Base-by-base conservation (phyloP, 2,888 invertebrate genomes). In the Cyrtodaria siliqua region DNA sequence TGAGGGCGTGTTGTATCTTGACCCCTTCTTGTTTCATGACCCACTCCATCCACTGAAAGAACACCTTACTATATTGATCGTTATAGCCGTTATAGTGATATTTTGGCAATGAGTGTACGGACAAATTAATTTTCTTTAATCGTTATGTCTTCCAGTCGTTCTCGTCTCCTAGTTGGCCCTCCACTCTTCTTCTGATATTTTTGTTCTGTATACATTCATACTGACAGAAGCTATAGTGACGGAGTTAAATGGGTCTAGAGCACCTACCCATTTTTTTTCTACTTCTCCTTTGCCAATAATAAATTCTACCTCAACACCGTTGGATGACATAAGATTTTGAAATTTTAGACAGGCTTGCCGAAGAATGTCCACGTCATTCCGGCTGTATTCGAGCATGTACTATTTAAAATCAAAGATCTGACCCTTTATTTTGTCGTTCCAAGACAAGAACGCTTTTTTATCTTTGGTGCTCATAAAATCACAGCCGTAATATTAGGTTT, bases 1-100 rank as follows among this genome's bases (percentile, higher is more conserved):
- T 70, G 23, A 70, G 38, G 2, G 70, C 70, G 26, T 70, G 70
- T 26, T 67, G 50, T 4, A 67, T 67, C 12, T 20, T 12, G 12
- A 67, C 16, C 18, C 14, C 23, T 2, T 67, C 23, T 2, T 2
- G 3, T 27, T 23, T 3, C n/a, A 59, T 29, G 38, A 44, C 27
- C 73, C 66, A 79, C 40, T 74, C 73, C 33, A 79, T 29, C 78
- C 72, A 78, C 47, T 69, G 61, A 33, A 78, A 69, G 2, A 69
- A 72, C 12, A 29, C 53, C n/a, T n/a, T n/a, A n/a, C n/a, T 69
- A 42, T 56, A 74, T 23, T 69, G 60, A 44, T 74, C 74, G n/a
- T 44, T 47, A 20, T 64, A 74, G 14, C 79, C 70, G 16, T 53
- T 24, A n/a, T 66, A 52, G 16, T 64, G 55, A 14, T 71, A 50